Percentiles rank a stretch among this genome's conserved stretches.
Conservation (phyloP, 2,888 invertebrate species). For the Phragmatobia fuliginosa region DNA sequence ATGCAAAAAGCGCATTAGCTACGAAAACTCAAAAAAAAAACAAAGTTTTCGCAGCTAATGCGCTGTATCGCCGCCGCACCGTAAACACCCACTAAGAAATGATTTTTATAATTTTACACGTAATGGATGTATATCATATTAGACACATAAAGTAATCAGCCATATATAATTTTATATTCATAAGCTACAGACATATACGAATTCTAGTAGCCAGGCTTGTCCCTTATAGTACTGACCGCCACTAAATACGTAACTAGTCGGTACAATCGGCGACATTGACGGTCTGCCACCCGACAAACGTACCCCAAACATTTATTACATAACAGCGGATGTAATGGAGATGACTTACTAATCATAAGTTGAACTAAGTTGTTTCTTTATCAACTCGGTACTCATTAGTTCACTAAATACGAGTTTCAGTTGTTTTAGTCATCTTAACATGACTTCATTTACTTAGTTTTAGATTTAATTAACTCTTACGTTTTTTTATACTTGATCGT, state of each 20-base stretch:
- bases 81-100: too few species aligned
- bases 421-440: not conserved
- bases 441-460: not conserved
- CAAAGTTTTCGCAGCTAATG: too few species aligned
- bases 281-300: constrained; percentile 81
- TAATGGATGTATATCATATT: too few species aligned
- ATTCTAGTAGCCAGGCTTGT: constrained; percentile 41
- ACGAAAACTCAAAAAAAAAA: too few species aligned
- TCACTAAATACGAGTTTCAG: not conserved
- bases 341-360: not conserved
- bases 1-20: too few species aligned
- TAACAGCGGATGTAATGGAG: constrained; percentile 62
- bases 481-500: not conserved
- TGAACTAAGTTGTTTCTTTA: not conserved
- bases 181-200: not conserved
- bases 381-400: too few species aligned
- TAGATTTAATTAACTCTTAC: not conserved
- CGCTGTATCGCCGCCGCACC: too few species aligned
- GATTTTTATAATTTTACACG: too few species aligned
- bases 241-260: constrained; percentile 65
- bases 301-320: constrained; percentile 83
- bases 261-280: constrained; percentile 82
- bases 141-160: not conserved
- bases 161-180: not conserved
- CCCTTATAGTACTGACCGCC: constrained; percentile 52